Evolutionary conservation across 53 echinoderm and acorn worm genomes (phyloP).

Genomic region (Stichopus horrens): DNA sequence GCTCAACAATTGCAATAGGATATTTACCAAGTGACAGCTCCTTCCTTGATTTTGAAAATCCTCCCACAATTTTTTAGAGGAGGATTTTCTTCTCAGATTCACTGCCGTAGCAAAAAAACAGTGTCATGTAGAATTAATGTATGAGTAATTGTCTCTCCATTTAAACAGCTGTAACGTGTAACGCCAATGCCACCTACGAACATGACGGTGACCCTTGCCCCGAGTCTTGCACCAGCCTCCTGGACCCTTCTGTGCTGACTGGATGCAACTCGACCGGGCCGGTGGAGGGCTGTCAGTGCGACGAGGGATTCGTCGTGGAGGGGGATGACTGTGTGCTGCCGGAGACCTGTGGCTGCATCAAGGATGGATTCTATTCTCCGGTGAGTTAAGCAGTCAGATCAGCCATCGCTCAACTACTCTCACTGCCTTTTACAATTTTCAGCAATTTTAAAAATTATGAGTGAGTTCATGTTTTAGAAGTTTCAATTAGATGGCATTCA

Average conservation of each 20-base stretch:
- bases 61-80: too few species aligned
- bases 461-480: too few species aligned
- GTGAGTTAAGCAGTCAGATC: neutral
- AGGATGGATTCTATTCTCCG: slow-evolving; percentile 59
- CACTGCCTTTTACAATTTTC: too few species aligned
- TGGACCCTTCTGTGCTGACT: slow-evolving; percentile 10
- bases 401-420: too few species aligned
- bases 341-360: slow-evolving; percentile 69
- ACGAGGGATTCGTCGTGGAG: slow-evolving; percentile 65
- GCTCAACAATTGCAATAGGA: too few species aligned
- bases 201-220: slow-evolving; percentile 65
- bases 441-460: too few species aligned
- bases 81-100: too few species aligned
- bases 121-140: neutral
- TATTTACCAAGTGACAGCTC: too few species aligned
- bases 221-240: slow-evolving; percentile 51
- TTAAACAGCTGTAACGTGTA: slow-evolving; percentile 47
- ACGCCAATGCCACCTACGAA: slow-evolving; percentile 57
- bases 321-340: slow-evolving; percentile 57
- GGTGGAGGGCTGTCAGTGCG: slow-evolving; percentile 78
- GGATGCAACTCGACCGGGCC: slow-evolving; percentile 44
- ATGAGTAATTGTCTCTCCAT: neutral
- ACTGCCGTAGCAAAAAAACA: too few species aligned
- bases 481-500: too few species aligned
- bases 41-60: too few species aligned